Percentiles rank a stretch among this genome's conserved stretches.
Conservation (phyloP, 37 sponge, comb jelly and placozoan genomes). For the Aphrocallistes beatrix region DNA sequence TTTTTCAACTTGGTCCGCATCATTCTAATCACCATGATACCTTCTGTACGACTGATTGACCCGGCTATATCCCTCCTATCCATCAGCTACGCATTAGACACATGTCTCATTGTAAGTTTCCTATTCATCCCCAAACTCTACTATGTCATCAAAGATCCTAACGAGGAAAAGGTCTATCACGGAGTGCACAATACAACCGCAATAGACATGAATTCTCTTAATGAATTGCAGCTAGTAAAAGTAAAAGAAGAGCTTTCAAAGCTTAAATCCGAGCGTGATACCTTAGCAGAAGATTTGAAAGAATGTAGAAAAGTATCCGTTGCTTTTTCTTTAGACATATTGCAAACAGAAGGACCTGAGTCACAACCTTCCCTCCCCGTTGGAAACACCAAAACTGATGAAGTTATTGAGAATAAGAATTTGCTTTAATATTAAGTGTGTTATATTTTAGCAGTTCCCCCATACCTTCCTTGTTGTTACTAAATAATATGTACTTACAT, state of each 20-base stretch:
- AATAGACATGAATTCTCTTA: neutral
- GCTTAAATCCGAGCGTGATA: neutral
- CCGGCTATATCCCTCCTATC: neutral
- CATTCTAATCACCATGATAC: neutral
- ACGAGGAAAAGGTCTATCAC: neutral
- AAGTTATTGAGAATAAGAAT: no score
- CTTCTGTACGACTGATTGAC: neutral
- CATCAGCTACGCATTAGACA: neutral
- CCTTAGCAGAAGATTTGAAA: no score
- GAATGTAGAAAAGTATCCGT: no score
- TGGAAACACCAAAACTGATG: no score
- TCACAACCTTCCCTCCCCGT: no score
- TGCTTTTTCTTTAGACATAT: no score
- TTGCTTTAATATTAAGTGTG: no score
- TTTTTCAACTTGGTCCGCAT: slow-evolving; percentile 13
- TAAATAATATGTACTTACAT: no score
- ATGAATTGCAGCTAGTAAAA: neutral
- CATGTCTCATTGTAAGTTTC: neutral
- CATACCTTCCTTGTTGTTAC: no score
- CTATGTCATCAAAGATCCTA: neutral
- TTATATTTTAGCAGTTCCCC: no score
- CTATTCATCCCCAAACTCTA: neutral
- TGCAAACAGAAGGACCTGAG: no score
- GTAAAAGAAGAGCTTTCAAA: neutral
- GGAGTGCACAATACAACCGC: neutral